Conservation (phyloP, 2,797 vertebrate genomes). For the Cercopithecus diana region DNA sequence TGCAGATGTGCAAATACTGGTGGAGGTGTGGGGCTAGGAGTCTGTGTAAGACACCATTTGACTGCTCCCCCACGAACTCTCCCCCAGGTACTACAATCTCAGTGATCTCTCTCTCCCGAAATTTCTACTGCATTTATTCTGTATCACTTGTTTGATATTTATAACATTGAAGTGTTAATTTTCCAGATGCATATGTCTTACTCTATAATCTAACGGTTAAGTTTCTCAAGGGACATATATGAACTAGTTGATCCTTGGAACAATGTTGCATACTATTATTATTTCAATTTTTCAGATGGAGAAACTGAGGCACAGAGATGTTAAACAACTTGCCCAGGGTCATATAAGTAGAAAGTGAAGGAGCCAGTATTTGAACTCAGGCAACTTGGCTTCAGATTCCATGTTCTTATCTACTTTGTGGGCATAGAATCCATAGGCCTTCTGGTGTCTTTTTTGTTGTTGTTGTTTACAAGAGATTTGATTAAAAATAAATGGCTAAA, state of each 20-base stretch:
- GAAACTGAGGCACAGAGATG: neutral
- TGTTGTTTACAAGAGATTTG: neutral
- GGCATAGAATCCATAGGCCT: neutral
- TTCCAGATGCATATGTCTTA: neutral
- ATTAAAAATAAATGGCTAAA: slow-evolving; percentile 35
- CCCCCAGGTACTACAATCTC: neutral
- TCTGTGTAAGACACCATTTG: neutral
- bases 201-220: neutral
- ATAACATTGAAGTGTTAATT: neutral
- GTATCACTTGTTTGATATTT: neutral
- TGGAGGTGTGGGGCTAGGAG: neutral
- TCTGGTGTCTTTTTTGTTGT: neutral
- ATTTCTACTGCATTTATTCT: slow-evolving; percentile 11
- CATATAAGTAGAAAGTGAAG: neutral
- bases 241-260: slow-evolving; percentile 11
- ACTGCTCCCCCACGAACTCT: neutral
- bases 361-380: neutral
- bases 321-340: neutral
- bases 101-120: neutral
- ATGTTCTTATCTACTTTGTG: neutral
- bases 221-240: neutral
- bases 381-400: neutral
- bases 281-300: slow-evolving; percentile 9
- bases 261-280: neutral
- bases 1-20: neutral